A percentile compares a stretch with the other conserved stretches of the same genome.
Conservation (phyloP, 2,888 invertebrate species). For the Eretmocerus hayati region DNA sequence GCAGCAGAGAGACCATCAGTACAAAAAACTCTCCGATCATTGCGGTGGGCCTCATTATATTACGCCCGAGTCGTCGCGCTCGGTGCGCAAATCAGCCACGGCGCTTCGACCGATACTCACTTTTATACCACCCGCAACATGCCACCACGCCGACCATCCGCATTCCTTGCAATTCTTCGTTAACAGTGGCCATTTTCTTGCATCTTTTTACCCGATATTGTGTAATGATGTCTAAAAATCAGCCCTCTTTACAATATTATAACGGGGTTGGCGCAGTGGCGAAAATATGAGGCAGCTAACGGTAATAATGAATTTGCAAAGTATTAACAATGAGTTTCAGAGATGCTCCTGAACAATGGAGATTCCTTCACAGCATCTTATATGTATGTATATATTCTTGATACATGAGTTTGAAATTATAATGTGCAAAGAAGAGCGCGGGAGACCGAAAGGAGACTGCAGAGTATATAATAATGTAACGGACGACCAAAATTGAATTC, state of each 20-base stretch:
- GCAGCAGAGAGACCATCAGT: too few relatives aligned
- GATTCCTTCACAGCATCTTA: conserved; percentile 10
- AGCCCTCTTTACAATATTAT: not conserved
- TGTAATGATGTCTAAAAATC: not conserved
- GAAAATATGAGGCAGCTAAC: conserved; percentile 10
- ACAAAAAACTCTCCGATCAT: too few relatives aligned
- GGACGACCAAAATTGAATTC: not conserved
- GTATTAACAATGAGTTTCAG: conserved; percentile 10
- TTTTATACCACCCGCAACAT: too few relatives aligned
- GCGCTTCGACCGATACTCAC: too few relatives aligned
- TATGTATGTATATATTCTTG: too few relatives aligned
- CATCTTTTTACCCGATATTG: not conserved
- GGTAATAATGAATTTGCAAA: conserved; percentile 12
- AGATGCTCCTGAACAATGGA: conserved; percentile 8
- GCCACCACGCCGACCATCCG: too few relatives aligned
- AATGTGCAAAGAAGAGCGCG: conserved; percentile 15
- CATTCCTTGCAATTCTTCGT: not conserved
- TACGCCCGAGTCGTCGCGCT: too few relatives aligned
- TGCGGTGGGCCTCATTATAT: too few relatives aligned
- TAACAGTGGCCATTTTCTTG: not conserved
- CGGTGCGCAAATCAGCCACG: too few relatives aligned
- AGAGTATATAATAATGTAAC: not conserved
- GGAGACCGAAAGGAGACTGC: conserved; percentile 5
- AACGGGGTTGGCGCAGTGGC: too few relatives aligned
- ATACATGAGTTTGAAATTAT: conserved; percentile 18